phyloP scores from a whole-genome alignment of 2,797 vertebrate genomes.

The Sardinella longiceps region DNA sequence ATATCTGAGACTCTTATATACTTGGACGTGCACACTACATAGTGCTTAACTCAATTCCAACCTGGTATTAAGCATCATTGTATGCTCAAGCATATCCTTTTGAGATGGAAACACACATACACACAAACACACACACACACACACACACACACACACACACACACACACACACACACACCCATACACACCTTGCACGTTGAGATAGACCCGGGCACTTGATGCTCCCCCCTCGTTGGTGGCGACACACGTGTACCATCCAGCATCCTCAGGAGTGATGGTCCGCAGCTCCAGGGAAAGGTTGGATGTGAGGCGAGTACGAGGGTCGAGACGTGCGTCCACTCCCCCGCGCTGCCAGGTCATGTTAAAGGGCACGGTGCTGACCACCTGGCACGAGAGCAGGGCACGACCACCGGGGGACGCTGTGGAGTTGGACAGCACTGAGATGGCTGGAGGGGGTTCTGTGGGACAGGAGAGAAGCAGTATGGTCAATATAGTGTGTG shows the following conservation, averaged over 20 bases:
- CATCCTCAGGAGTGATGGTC: conserved; percentile 69
- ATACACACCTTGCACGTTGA: conserved; percentile 87
- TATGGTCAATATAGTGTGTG: conserved; percentile 5
- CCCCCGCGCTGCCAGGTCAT: conserved; percentile 87
- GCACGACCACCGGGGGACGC: conserved; percentile 76
- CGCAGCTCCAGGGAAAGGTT: conserved; percentile 86
- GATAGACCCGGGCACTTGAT: conserved; percentile 73
- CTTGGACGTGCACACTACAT: too few species aligned
- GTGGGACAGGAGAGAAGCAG: not conserved
- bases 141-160: conserved; percentile 5
- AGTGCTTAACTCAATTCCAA: too few species aligned
- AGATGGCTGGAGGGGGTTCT: conserved; percentile 91
- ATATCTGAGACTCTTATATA: not conserved
- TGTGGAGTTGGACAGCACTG: conserved; percentile 78
- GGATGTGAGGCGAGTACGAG: conserved; percentile 66
- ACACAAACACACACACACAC: conserved; percentile 5
- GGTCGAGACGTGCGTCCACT: conserved; percentile 71
- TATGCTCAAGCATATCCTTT: too few species aligned
- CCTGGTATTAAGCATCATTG: too few species aligned
- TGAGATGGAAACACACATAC: not conserved
- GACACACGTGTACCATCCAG: conserved; percentile 84
- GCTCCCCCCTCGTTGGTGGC: conserved; percentile 86
- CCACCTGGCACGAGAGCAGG: conserved; percentile 82
- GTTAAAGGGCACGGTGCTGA: conserved; percentile 86
- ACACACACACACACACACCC: conserved; percentile 10